Base-by-base conservation (phyloP, 1,140 invertebrate genomes). In the Colletes latitarsis region DNA sequence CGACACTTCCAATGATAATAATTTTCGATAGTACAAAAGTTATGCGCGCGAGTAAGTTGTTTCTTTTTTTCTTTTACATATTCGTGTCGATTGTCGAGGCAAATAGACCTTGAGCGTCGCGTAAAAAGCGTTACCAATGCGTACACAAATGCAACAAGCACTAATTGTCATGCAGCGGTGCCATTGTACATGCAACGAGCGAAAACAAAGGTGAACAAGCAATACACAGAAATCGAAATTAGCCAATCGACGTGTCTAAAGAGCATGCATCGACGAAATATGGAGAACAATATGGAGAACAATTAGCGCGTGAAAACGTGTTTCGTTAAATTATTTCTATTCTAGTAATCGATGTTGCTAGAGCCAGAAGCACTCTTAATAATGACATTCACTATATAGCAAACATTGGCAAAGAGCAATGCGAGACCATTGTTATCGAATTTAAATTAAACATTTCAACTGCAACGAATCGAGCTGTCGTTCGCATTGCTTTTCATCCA, bases 111-210 rank as follows among this genome's bases (percentile, higher is more conserved):
- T 30, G 39, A 55, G 43, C 49, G 30, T 81, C 46, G n/a, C 6
- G 57, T 57, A 46, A 41, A 58, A 79, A 72, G 67, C 69, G 12
- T 77, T 55, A 75, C n/a, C 75, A 72, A 85, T 76, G 84, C 83
- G 52, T 69, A 57, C 58, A 12, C 19, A 17, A 30, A 86, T 82
- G 66, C 49, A 39, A 19, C 60, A 75, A 62, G 66, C 84, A 4
- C 14, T 63, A 69, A 67, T 71, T 30, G 57, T 12, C 82, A 71
- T 82, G 70, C 78, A 70, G 49, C 55, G 4, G 68, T n/a, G 30
- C 64, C 53, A 68, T 39, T 57, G 70, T 57, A 4, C 82, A 73
- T 84, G 73, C 78, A 64, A 52, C 52, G 58, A 77, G 49, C 46
- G 39, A 41, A 63, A 55, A 53, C 58, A 62, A 55, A 72, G 57